Base-by-base conservation (phyloP, 2,797 vertebrate genomes). In the Orestias chungarensis region DNA sequence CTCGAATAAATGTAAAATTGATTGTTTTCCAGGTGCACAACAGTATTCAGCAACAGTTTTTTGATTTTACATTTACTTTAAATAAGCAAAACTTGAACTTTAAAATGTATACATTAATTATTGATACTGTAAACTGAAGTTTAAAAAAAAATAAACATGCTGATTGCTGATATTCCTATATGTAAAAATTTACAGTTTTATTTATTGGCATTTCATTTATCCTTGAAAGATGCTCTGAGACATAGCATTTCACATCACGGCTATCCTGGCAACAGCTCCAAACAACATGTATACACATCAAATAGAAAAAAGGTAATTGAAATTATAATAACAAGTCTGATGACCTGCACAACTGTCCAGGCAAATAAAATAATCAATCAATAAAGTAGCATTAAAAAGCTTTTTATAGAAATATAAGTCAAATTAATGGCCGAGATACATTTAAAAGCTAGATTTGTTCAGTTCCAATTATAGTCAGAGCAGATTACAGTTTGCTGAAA, bases 81-180 rank as follows among this genome's bases (percentile, higher is more conserved):
- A 66, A 61, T 17, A 50, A 27, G 46, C 35, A 18, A 70, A 62
- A 49, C 20, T 35, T 47, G 55, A n/a, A n/a, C n/a, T 46, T 35
- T n/a, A 6, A 25, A 42, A 40, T 15, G 10, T 40, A 14, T n/a
- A n/a, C 14, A 57, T 33, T 57, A 33, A 33, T 29, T 40, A 6
- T n/a, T n/a, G n/a, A n/a, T n/a, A n/a, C n/a, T n/a, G n/a, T n/a
- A n/a, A n/a, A n/a, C n/a, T n/a, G n/a, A n/a, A n/a, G n/a, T n/a
- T n/a, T n/a, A n/a, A n/a, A n/a, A n/a, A n/a, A n/a, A n/a, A n/a
- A n/a, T n/a, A 61, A 61, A 61, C n/a, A 61, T 61, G 11, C 20
- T 23, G 33, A 38, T 61, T 59, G 17, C 20, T 59, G 14, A 29
- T 55, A 29, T 55, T 55, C 27, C 31, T 15, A 18, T 14, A 23